A percentile compares a stretch with the other conserved stretches of the same genome.
phyloP scores from a whole-genome alignment of 2,888 invertebrate species.

The Busseola fusca region DNA sequence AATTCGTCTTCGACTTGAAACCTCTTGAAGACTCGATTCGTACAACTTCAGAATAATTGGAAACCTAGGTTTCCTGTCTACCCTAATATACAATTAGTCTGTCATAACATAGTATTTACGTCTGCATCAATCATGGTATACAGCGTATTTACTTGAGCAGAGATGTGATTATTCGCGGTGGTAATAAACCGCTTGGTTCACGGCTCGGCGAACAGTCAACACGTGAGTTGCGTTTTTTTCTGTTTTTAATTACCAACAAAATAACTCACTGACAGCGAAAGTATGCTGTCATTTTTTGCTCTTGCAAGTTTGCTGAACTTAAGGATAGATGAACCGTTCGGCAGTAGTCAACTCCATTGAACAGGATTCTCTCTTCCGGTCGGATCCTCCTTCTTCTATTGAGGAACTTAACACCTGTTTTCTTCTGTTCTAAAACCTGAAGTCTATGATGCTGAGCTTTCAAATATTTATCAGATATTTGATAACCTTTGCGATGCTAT shows the following conservation, averaged over 20 bases:
- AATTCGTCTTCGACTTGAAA: neutral
- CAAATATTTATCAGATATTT: neutral
- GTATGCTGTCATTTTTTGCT: neutral
- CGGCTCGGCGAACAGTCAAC: slow-evolving; percentile 22
- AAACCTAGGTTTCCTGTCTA: neutral
- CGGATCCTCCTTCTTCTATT: neutral
- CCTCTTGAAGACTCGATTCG: neutral
- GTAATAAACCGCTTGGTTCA: slow-evolving; percentile 28
- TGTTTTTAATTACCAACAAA: slow-evolving; percentile 1
- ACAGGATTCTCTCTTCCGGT: neutral
- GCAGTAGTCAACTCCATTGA: neutral
- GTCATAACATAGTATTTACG: neutral
- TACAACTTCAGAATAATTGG: neutral
- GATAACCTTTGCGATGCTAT: neutral
- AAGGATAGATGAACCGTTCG: neutral
- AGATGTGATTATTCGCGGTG: slow-evolving; percentile 28
- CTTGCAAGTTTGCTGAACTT: neutral
- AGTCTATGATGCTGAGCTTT: neutral
- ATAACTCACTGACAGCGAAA: neutral
- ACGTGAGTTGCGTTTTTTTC: slow-evolving; percentile 24
- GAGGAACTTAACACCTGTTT: neutral
- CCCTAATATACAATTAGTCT: neutral
- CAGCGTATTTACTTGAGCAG: slow-evolving; percentile 10
- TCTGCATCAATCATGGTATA: neutral
- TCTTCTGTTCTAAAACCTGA: neutral